Evolutionary conservation across 2,888 invertebrate genomes (phyloP).

Genomic region (Copidosoma aretas): DNA sequence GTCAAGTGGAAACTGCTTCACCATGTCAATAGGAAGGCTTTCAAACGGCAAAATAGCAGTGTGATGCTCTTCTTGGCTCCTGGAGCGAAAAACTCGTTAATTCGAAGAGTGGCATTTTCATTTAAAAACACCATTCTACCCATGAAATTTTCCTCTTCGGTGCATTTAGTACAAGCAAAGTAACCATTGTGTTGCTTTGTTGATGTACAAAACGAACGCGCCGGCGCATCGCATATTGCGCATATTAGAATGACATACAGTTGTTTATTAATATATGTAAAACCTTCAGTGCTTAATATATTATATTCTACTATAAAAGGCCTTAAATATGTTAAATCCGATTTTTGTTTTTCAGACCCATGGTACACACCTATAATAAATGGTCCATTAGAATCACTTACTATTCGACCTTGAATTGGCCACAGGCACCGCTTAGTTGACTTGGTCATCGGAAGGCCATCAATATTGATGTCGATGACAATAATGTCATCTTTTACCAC

Average conservation of each 20-base stretch:
- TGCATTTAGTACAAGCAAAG: conserved; percentile 6
- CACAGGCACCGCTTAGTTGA: conserved; percentile 1
- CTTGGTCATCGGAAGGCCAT: not conserved
- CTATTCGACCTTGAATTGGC: conserved; percentile 11
- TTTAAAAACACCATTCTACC: not conserved
- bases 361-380: conserved; percentile 14
- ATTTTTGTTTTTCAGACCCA: not conserved
- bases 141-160: not conserved
- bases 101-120: not conserved
- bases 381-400: not conserved
- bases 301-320: conserved; percentile 7
- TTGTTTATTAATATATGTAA: not conserved
- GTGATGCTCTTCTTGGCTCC: not conserved
- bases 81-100: not conserved
- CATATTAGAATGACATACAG: not conserved
- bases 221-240: conserved; percentile 8
- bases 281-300: not conserved
- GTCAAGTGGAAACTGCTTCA: not conserved
- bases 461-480: not conserved
- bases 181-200: conserved; percentile 12
- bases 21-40: not conserved
- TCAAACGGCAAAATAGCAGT: not conserved
- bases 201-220: not conserved
- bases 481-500: not conserved
- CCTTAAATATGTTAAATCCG: not conserved